Evolutionary conservation across 92 coral and sea anemone genomes (phyloP).

Genomic region (Palythoa grandis): DNA sequence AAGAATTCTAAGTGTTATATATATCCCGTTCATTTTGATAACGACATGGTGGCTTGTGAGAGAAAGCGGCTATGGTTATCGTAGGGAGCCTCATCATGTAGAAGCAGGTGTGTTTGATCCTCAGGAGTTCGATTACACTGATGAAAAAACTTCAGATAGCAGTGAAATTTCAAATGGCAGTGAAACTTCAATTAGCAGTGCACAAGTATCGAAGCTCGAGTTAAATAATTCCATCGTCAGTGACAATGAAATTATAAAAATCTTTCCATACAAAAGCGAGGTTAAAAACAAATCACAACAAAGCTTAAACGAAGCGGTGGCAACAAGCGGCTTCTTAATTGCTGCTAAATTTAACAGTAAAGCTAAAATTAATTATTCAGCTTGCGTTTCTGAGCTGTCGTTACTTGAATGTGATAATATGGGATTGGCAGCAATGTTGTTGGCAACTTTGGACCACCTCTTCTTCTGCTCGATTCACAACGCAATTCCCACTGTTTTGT

Average conservation of each 20-base stretch:
- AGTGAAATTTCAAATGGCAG: not conserved
- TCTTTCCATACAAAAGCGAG: not conserved
- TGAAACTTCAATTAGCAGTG: not conserved
- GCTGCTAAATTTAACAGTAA: conserved; percentile 13
- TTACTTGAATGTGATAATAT: conserved; percentile 54
- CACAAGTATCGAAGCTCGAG: not conserved
- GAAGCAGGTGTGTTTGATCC: conserved; percentile 23
- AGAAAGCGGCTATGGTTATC: not conserved
- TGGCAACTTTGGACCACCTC: conserved; percentile 64
- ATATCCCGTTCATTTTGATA: not conserved
- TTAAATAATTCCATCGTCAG: not conserved
- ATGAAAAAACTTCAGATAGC: not conserved
- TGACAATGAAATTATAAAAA: not conserved
- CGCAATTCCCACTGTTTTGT: conserved; percentile 57
- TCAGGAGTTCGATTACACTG: conserved; percentile 10
- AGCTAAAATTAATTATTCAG: not conserved
- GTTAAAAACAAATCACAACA: not conserved
- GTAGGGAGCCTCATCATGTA: not conserved
- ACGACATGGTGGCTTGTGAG: conserved; percentile 20
- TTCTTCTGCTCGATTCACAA: conserved; percentile 47
- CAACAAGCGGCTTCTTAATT: conserved; percentile 18
- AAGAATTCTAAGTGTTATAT: not conserved
- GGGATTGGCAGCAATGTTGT: conserved; percentile 60
- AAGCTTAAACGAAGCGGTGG: not conserved
- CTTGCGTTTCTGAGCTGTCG: conserved; percentile 66